phyloP scores from a whole-genome alignment of 1,140 invertebrate genomes.

The Trinorchestia longiramus region DNA sequence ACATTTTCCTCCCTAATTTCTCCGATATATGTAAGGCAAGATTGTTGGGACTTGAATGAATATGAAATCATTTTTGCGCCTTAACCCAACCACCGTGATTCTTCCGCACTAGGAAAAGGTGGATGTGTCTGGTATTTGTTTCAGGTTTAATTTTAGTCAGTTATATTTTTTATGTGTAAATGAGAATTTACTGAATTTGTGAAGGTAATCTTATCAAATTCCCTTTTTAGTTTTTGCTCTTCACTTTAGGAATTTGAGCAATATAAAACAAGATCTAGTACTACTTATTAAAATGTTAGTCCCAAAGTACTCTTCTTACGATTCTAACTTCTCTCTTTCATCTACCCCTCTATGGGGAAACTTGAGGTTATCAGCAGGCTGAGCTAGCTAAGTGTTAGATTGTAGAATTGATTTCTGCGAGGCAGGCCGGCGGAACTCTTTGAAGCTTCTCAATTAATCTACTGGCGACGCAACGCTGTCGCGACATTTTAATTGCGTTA shows the following conservation, averaged over 20 bases:
- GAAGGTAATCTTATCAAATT: neutral
- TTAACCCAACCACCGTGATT: neutral
- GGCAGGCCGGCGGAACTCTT: neutral
- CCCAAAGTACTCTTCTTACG: neutral
- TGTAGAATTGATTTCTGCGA: neutral
- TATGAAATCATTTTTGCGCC: neutral
- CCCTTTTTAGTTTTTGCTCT: too few relatives aligned
- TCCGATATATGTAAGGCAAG: neutral
- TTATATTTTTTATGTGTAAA: neutral
- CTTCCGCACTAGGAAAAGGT: neutral
- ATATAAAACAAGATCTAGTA: neutral
- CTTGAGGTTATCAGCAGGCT: neutral
- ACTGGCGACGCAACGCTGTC: neutral
- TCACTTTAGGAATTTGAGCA: neutral
- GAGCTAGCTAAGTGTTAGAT: neutral
- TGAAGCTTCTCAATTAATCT: neutral
- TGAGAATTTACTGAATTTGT: neutral
- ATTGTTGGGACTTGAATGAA: neutral
- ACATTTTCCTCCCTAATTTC: neutral
- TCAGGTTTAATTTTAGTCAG: too few relatives aligned
- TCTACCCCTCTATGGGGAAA: neutral
- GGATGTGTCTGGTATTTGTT: too few relatives aligned
- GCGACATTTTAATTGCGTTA: neutral
- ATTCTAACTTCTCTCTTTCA: neutral
- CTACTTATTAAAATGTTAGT: neutral